These are phyloP conservation scores for Parochlus steinenii DNA, from an alignment of 2,888 invertebrate species.

Conservation along the genomic window DNA sequence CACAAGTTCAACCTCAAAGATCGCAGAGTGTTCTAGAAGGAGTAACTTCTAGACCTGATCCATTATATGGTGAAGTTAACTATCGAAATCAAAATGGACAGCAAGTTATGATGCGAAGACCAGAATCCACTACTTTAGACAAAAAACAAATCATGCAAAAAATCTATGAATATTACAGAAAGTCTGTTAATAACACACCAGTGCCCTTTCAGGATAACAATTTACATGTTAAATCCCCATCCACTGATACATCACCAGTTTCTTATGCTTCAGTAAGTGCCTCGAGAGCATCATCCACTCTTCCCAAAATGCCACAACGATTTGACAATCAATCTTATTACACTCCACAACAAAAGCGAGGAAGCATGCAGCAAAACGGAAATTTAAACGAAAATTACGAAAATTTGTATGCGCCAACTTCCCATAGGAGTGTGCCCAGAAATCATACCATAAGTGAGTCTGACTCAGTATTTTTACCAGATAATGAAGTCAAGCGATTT, in stretches of 20 bases:
- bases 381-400: not conserved
- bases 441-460: conserved; percentile 16
- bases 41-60: conserved; percentile 17
- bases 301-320: conserved; percentile 25
- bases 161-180: conserved; percentile 10
- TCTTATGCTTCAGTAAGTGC: conserved; percentile 26
- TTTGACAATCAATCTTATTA: conserved; percentile 19
- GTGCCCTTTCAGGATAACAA: not conserved
- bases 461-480: conserved; percentile 17
- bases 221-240: conserved; percentile 5
- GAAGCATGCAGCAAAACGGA: conserved; percentile 21
- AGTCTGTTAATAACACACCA: conserved; percentile 10
- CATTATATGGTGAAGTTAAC: conserved; percentile 7
- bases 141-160: conserved; percentile 9
- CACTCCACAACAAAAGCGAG: conserved; percentile 18
- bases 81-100: conserved; percentile 4
- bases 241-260: conserved; percentile 25
- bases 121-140: conserved; percentile 3
- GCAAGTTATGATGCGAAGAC: conserved; percentile 9
- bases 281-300: conserved; percentile 14
- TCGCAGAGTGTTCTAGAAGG: conserved; percentile 27
- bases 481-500: conserved; percentile 14
- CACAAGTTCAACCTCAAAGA: conserved; percentile 18
- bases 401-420: not conserved
- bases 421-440: too few relatives aligned